Base-by-base conservation (phyloP, 1,140 invertebrate genomes). In the Eupeodes corollae region DNA sequence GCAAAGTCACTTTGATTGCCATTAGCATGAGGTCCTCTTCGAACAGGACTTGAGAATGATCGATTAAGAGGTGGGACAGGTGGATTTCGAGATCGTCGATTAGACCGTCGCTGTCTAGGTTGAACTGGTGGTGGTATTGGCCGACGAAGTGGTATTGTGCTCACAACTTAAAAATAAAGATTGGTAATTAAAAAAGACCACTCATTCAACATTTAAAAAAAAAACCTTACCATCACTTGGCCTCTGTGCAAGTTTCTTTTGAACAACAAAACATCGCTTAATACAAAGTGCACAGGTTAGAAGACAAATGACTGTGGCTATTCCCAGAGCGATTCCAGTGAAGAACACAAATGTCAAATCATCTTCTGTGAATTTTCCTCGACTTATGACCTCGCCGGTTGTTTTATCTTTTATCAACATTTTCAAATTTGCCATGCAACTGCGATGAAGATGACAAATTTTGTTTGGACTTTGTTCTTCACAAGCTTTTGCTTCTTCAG, bases 251-350 rank as follows among this genome's bases (percentile, higher is more conserved):
- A 14, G 10, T 5, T 26, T 26, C 35, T 38, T 38, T n/a, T 16
- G 35, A 16, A 16, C 39, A 44, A 62, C 59, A 34, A 59, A 61
- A 46, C 57, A 57, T 39, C 60, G 61, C 42, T 62, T 61, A 6
- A 61, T 45, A 44, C 59, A 61, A 0, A 61, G 45, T 10, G 57
- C 59, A 44, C 57, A 61, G 41, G 57, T 57, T 6, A 61, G 62
- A 42, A 61, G 59, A 26, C 62, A 62, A 40, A 62, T 62, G 44
- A 61, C 57, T 53, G 62, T 56, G 42, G 59, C 59, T 37, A 62
- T 57, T 40, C 59, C 59, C 5, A 59, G 59, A 46, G 59, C 57
- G 3, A 55, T 57, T 3, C 59, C 59, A 21, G 62, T 56, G 11
- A 59, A 50, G 42, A 61, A 61, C 35, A 59, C 59, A 48, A 61